phyloP scores from a whole-genome alignment of 1,140 invertebrate species.

The Nephotettix cincticeps region DNA sequence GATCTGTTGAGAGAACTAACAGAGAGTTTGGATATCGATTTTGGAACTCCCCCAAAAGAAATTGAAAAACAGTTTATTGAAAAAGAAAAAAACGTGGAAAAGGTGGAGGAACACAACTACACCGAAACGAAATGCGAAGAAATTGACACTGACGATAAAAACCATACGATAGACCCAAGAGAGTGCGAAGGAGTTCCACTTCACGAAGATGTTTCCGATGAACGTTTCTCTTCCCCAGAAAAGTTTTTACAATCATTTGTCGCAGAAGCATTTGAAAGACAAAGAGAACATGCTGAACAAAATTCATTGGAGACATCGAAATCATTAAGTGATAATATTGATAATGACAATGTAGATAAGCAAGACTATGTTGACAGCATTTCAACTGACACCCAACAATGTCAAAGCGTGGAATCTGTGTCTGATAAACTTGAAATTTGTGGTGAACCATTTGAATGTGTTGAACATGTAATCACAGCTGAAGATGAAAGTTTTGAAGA shows the following conservation, averaged over 20 bases:
- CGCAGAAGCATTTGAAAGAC: too few species aligned
- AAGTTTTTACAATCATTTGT: not conserved
- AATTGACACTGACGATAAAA: not conserved
- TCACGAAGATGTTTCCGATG: not conserved
- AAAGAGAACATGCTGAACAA: too few species aligned
- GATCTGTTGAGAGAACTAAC: slow-evolving; percentile 37
- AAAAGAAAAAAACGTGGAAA: not conserved
- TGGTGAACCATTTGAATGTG: too few species aligned
- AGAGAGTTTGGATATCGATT: slow-evolving; percentile 35
- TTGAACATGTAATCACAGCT: too few species aligned
- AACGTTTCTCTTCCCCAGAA: not conserved
- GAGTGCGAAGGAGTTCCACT: not conserved
- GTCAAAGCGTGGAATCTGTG: too few species aligned
- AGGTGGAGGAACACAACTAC: not conserved
- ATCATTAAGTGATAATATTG: too few species aligned
- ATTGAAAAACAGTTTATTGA: not conserved
- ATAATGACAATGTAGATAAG: too few species aligned
- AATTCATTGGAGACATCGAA: too few species aligned
- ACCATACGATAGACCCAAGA: not conserved
- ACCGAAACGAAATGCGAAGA: not conserved
- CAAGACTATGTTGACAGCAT: too few species aligned
- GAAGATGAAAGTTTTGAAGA: too few species aligned
- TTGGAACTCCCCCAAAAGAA: slow-evolving; percentile 24
- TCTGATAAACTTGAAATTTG: too few species aligned
- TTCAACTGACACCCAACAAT: too few species aligned